Conservation (phyloP, 2,888 invertebrate genomes). For the Pristionchus maxplancki region DNA sequence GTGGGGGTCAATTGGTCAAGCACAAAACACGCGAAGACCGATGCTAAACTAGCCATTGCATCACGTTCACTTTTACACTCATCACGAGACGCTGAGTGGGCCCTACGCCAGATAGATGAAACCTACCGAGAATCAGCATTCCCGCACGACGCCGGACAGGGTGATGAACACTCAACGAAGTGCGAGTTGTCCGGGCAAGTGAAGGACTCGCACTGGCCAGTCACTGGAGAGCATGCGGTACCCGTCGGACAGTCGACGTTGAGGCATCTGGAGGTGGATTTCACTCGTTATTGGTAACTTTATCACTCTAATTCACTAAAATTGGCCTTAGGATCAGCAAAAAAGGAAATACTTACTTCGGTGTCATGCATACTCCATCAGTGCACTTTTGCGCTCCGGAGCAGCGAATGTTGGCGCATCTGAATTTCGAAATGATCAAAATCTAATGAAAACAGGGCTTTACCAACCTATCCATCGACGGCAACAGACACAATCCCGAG, state of each 20-base stretch:
- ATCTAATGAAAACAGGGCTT: neutral
- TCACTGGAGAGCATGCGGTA: slow-evolving; percentile 22
- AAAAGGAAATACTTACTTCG: neutral
- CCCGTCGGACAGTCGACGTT: slow-evolving; percentile 22
- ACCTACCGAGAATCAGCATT: neutral
- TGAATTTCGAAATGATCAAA: neutral
- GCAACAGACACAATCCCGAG: slow-evolving; percentile 37
- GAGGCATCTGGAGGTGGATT: slow-evolving; percentile 6
- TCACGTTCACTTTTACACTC: too few species aligned
- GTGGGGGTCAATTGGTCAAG: neutral
- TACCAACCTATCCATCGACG: slow-evolving; percentile 21
- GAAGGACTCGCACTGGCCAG: slow-evolving; percentile 48
- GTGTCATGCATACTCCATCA: slow-evolving; percentile 30
- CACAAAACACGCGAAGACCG: too few species aligned
- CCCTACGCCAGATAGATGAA: too few species aligned
- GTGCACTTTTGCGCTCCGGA: slow-evolving; percentile 26
- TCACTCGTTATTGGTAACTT: too few species aligned
- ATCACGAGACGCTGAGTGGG: too few species aligned
- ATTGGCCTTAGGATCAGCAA: too few species aligned
- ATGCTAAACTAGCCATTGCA: too few species aligned
- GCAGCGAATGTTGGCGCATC: slow-evolving; percentile 50
- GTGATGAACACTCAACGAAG: slow-evolving; percentile 46
- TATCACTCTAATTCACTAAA: too few species aligned
- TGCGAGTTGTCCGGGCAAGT: slow-evolving; percentile 48
- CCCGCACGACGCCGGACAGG: slow-evolving; percentile 34